These are phyloP conservation scores for Tortricodes alternella DNA, from an alignment of 2,888 invertebrate species.

Conservation along the genomic window DNA sequence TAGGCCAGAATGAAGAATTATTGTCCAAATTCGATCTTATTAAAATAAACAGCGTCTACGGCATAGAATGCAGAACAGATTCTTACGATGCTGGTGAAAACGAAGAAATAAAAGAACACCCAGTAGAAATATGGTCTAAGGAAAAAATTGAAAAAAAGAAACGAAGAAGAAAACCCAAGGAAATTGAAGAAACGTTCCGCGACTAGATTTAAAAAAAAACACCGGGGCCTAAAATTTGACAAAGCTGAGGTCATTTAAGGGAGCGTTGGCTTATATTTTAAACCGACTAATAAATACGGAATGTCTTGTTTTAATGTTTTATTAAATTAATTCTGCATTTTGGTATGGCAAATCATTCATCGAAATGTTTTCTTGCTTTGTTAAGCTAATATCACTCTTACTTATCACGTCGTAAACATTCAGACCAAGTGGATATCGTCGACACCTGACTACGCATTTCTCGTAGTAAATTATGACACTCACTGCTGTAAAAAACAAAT, in stretches of 20 bases:
- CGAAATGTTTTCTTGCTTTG: constrained; percentile 35
- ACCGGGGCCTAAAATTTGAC: too few species aligned
- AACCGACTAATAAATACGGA: background rate
- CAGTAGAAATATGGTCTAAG: background rate
- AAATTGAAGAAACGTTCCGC: background rate
- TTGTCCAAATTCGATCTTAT: constrained; percentile 61
- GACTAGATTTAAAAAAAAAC: too few species aligned
- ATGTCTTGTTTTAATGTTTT: too few species aligned
- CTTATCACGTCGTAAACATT: constrained; percentile 58
- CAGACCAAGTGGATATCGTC: constrained; percentile 45
- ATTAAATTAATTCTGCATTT: too few species aligned
- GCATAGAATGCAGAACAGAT: constrained; percentile 49
- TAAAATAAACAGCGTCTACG: constrained; percentile 72
- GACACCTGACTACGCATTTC: constrained; percentile 57
- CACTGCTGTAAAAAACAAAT: constrained; percentile 60
- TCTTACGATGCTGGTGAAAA: background rate
- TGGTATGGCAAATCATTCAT: too few species aligned
- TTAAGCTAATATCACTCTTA: constrained; percentile 63
- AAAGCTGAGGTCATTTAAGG: too few species aligned
- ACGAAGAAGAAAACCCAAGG: background rate
- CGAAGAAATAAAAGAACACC: too few species aligned
- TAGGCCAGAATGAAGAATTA: constrained; percentile 59
- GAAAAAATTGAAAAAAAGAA: background rate
- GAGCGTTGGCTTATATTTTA: too few species aligned
- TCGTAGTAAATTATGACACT: constrained; percentile 62